Evolutionary conservation across 2,797 vertebrate species (phyloP).

Genomic region (Notolepis coatsorum): DNA sequence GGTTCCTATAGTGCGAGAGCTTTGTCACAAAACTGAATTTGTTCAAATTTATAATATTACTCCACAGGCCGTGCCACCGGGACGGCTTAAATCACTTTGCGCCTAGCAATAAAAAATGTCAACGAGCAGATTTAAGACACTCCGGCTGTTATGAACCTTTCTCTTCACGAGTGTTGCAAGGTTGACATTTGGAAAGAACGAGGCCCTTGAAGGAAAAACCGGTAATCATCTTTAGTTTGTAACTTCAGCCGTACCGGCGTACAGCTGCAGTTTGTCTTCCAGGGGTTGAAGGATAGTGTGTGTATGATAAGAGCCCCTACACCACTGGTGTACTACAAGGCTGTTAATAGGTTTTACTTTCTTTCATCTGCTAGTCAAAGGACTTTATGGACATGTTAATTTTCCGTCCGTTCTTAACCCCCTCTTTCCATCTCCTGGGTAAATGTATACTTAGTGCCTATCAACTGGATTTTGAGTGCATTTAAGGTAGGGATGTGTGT

Average conservation of each 20-base stretch:
- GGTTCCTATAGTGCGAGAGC: constrained; percentile 55
- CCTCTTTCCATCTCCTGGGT: constrained; percentile 35
- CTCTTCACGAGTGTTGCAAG: constrained; percentile 53
- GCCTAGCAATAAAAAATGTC: constrained; percentile 76
- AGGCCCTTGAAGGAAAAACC: constrained; percentile 59
- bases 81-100: constrained; percentile 75
- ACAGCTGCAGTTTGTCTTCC: constrained; percentile 41
- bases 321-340: constrained; percentile 53
- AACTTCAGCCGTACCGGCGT: constrained; percentile 38
- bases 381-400: constrained; percentile 62
- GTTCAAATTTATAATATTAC: constrained; percentile 73
- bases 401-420: constrained; percentile 39
- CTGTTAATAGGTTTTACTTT: constrained; percentile 65
- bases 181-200: constrained; percentile 70
- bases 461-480: constrained; percentile 34
- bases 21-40: constrained; percentile 78
- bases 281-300: constrained; percentile 48
- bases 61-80: constrained; percentile 58
- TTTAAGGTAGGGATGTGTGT: constrained; percentile 44
- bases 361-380: constrained; percentile 70
- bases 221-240: constrained; percentile 52
- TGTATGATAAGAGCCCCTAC: constrained; percentile 56
- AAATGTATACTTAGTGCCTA: constrained; percentile 43
- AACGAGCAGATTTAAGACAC: constrained; percentile 72
- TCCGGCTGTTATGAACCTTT: constrained; percentile 60